These are phyloP conservation scores for Mus spicilegus DNA, from an alignment of 2,113 vertebrate genomes.

Conservation along the genomic window DNA sequence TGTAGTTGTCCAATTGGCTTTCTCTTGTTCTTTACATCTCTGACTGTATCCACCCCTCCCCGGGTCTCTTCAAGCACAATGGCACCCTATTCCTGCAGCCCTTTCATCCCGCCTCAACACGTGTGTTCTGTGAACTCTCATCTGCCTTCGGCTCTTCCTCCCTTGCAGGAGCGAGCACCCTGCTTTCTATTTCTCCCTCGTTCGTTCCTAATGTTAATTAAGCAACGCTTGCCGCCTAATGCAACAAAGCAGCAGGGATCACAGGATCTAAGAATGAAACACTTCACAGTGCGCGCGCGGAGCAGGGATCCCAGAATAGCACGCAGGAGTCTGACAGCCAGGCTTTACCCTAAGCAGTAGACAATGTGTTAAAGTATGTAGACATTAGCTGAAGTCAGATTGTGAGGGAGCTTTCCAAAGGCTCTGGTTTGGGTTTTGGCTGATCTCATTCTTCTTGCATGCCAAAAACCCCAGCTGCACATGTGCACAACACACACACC, in stretches of 20 bases:
- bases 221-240: not conserved
- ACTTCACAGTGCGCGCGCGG: not conserved
- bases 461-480: slow-evolving; percentile 76
- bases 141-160: not conserved
- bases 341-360: slow-evolving; percentile 75
- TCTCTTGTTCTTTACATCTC: slow-evolving; percentile 16
- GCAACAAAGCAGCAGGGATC: slow-evolving; percentile 43
- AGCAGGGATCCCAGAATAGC: slow-evolving; percentile 76
- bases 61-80: not conserved
- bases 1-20: not conserved
- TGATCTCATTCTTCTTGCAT: slow-evolving; percentile 71
- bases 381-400: slow-evolving; percentile 80
- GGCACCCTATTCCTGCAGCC: slow-evolving; percentile 27
- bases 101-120: not conserved
- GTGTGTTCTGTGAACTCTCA: not conserved
- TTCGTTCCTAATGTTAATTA: slow-evolving; percentile 47
- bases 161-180: not conserved
- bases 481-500: slow-evolving; percentile 46
- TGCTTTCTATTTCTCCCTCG: not conserved
- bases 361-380: slow-evolving; percentile 82
- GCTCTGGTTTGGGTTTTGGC: slow-evolving; percentile 81
- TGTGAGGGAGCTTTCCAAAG: slow-evolving; percentile 79
- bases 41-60: not conserved
- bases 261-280: slow-evolving; percentile 74
- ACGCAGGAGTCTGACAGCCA: slow-evolving; percentile 74